Evolutionary conservation across 2,888 invertebrate species (phyloP).

Genomic region (Micropterix aruncella): DNA sequence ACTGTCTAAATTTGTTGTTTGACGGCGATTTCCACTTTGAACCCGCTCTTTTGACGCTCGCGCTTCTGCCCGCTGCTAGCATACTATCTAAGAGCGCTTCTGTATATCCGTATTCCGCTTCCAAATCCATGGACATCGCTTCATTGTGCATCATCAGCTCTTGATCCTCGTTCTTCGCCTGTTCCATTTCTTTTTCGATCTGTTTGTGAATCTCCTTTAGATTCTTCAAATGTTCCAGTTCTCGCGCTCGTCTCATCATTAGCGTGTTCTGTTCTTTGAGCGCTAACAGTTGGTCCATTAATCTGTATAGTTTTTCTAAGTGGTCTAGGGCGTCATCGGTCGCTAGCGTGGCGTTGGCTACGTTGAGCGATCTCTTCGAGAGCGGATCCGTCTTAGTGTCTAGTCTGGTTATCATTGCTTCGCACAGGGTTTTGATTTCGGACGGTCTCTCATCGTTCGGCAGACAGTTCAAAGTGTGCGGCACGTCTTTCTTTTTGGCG

Average conservation of each 20-base stretch:
- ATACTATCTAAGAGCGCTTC: conserved; percentile 51
- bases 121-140: conserved; percentile 40
- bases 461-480: conserved; percentile 27
- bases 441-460: conserved; percentile 21
- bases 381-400: conserved; percentile 29
- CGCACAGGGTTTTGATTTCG: conserved; percentile 27
- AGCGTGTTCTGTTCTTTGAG: conserved; percentile 58
- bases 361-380: conserved; percentile 37
- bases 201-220: conserved; percentile 44
- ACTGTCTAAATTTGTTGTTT: conserved; percentile 32
- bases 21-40: conserved; percentile 30
- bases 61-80: conserved; percentile 36
- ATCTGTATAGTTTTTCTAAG: conserved; percentile 59
- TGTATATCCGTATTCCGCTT: conserved; percentile 45
- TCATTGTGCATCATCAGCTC: conserved; percentile 31
- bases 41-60: conserved; percentile 33
- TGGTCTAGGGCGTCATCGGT: conserved; percentile 61
- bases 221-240: conserved; percentile 56
- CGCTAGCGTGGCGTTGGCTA: conserved; percentile 40
- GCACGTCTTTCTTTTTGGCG: conserved; percentile 16
- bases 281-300: conserved; percentile 63
- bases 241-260: conserved; percentile 51
- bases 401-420: conserved; percentile 27
- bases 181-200: conserved; percentile 28
- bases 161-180: conserved; percentile 22